phyloP scores from a whole-genome alignment of 2,113 vertebrate species.

The Centropus bengalensis region DNA sequence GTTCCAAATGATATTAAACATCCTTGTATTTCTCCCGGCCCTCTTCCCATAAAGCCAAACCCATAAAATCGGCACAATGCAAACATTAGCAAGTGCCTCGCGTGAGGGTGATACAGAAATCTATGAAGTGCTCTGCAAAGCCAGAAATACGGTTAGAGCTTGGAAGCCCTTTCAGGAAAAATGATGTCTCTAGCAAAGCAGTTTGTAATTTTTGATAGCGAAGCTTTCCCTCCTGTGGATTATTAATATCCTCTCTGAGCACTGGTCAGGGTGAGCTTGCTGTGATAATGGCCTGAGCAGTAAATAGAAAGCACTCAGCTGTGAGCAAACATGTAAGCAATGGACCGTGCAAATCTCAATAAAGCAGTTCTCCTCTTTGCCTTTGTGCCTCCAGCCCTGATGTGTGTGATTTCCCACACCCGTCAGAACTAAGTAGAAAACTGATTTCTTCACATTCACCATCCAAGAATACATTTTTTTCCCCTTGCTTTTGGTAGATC shows the following conservation, averaged over 20 bases:
- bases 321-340: background rate
- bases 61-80: background rate
- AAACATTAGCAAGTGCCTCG: background rate
- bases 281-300: background rate
- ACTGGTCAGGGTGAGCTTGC: background rate
- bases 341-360: background rate
- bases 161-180: background rate
- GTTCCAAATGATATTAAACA: background rate
- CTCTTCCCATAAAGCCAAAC: background rate
- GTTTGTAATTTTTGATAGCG: background rate
- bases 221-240: background rate
- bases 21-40: background rate
- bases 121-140: background rate
- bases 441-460: accelerated
- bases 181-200: background rate
- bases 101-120: background rate
- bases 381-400: background rate
- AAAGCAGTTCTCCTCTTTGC: background rate
- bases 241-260: background rate
- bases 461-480: background rate
- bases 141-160: background rate
- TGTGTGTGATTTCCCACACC: background rate
- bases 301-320: background rate
- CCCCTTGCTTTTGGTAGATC: background rate
- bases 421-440: background rate